Evolutionary conservation across 2,797 vertebrate species (phyloP).

Genomic region (Mareca strepera): DNA sequence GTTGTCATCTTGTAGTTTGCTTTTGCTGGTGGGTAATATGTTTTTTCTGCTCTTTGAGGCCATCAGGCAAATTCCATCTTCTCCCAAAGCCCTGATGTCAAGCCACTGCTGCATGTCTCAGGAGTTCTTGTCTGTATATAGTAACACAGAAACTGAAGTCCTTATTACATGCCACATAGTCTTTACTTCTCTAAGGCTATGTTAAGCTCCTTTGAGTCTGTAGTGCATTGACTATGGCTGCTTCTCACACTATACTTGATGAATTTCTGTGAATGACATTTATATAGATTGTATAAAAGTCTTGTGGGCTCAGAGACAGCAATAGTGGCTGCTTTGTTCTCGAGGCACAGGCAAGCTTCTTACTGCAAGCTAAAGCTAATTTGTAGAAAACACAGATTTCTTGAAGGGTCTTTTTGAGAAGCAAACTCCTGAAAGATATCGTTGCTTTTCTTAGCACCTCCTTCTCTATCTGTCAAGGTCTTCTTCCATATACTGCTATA

Average conservation of each 20-base stretch:
- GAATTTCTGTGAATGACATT: neutral
- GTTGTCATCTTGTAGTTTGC: neutral
- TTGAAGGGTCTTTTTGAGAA: neutral
- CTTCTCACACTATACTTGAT: neutral
- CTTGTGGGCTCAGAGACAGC: neutral
- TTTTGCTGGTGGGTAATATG: neutral
- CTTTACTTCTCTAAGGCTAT: neutral
- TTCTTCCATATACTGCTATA: neutral
- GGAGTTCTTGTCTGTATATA: neutral
- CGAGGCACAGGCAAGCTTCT: neutral
- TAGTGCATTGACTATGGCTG: fast-evolving
- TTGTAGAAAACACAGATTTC: neutral
- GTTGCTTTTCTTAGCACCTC: neutral
- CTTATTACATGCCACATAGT: neutral
- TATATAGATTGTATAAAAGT: neutral
- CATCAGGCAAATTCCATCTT: neutral
- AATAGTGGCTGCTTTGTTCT: neutral
- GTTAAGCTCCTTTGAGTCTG: neutral
- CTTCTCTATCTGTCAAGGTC: neutral
- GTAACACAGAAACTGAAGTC: neutral
- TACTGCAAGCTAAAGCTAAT: neutral
- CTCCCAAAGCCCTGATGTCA: neutral
- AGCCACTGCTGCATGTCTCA: neutral
- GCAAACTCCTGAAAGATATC: neutral
- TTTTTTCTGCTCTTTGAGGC: neutral